phyloP scores from a whole-genome alignment of 1,140 invertebrate genomes.

The Carposina sasakii region DNA sequence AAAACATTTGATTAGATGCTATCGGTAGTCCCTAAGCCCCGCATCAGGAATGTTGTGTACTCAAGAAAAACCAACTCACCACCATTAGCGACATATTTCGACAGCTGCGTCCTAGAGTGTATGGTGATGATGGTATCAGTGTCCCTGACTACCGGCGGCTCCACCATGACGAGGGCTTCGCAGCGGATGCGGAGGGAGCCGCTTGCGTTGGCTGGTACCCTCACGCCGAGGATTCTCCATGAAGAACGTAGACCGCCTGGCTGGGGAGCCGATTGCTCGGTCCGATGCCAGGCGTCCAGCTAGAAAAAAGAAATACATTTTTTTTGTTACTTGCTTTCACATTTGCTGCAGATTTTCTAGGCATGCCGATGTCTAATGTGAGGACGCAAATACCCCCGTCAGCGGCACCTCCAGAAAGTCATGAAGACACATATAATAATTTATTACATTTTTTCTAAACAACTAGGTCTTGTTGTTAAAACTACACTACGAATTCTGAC shows the following conservation, averaged over 20 bases:
- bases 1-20: too few relatives aligned
- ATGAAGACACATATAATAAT: too few relatives aligned
- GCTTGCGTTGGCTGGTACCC: slow-evolving; percentile 43
- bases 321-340: too few relatives aligned
- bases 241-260: slow-evolving; percentile 50
- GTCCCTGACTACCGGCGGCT: slow-evolving; percentile 52
- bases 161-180: slow-evolving; percentile 46
- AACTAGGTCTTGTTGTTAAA: too few relatives aligned
- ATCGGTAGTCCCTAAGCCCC: too few relatives aligned
- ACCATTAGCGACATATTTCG: slow-evolving; percentile 56
- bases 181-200: slow-evolving; percentile 52
- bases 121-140: slow-evolving; percentile 45
- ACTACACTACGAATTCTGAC: too few relatives aligned
- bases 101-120: slow-evolving; percentile 49
- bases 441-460: too few relatives aligned
- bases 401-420: too few relatives aligned
- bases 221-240: slow-evolving; percentile 47
- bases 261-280: slow-evolving; percentile 38
- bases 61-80: slow-evolving; percentile 34
- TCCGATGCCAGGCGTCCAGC: slow-evolving; percentile 55
- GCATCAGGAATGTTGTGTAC: too few relatives aligned
- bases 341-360: too few relatives aligned
- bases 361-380: too few relatives aligned
- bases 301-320: slow-evolving; percentile 22
- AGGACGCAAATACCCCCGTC: too few relatives aligned